phyloP scores from a whole-genome alignment of 2,888 invertebrate species.

The Drosophila sordidula region DNA sequence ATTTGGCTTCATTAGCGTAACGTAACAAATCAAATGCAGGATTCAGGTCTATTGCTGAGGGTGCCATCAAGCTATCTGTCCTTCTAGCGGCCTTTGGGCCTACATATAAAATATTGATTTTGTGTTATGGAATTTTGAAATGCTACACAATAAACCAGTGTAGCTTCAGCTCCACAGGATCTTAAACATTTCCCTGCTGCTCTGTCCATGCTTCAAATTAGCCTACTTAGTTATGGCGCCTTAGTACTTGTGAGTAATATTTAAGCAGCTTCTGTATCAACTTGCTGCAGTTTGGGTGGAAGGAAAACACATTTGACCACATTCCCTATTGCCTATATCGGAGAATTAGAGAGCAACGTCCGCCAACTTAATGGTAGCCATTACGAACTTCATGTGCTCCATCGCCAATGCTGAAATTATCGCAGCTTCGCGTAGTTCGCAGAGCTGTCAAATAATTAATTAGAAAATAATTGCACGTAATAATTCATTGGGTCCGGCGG shows the following conservation, averaged over 20 bases:
- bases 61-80: too few species aligned
- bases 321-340: slow-evolving; percentile 42
- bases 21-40: too few species aligned
- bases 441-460: slow-evolving; percentile 78
- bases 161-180: too few species aligned
- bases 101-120: too few species aligned
- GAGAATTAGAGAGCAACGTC: slow-evolving; percentile 37
- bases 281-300: slow-evolving; percentile 4
- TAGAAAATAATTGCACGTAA: slow-evolving; percentile 81
- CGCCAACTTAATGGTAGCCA: slow-evolving; percentile 71
- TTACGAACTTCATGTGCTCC: slow-evolving; percentile 35
- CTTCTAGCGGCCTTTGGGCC: too few species aligned
- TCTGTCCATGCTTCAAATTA: slow-evolving; percentile 6
- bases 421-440: slow-evolving; percentile 55
- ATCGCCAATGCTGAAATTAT: slow-evolving; percentile 67
- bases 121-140: too few species aligned
- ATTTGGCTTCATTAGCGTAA: too few species aligned
- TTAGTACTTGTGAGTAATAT: slow-evolving; percentile 47
- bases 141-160: too few species aligned
- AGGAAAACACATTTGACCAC: slow-evolving; percentile 43
- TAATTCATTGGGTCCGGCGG: slow-evolving; percentile 71
- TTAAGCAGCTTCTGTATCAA: slow-evolving; percentile 66
- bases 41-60: too few species aligned
- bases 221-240: slow-evolving; percentile 37
- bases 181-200: slow-evolving; percentile 1